Conservation (phyloP, 2,888 invertebrate genomes). For the Amorpha juglandis region DNA sequence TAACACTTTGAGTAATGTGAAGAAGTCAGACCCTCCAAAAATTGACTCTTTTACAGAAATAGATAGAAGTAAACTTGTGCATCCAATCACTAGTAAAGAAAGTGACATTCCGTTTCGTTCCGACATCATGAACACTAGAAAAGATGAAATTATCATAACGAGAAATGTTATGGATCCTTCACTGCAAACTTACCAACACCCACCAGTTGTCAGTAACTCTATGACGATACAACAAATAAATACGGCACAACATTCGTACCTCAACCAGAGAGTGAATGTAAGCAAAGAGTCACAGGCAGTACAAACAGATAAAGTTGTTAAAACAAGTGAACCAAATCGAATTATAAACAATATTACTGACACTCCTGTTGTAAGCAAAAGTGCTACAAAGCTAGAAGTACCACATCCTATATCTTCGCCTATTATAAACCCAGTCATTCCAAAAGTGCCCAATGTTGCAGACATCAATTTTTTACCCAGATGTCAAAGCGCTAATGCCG, state of each 20-base stretch:
- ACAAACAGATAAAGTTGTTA: constrained; percentile 73
- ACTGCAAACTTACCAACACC: constrained; percentile 65
- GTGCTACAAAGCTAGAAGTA: constrained; percentile 74
- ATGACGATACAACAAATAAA: constrained; percentile 78
- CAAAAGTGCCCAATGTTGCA: constrained; percentile 72
- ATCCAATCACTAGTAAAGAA: constrained; percentile 61
- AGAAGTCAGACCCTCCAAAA: constrained; percentile 67
- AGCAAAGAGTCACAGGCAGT: constrained; percentile 73
- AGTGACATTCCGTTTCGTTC: constrained; percentile 68
- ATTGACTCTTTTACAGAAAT: constrained; percentile 66
- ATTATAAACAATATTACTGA: constrained; percentile 61
- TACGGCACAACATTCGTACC: constrained; percentile 65
- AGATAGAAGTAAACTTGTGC: constrained; percentile 64
- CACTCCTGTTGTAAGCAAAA: constrained; percentile 67
- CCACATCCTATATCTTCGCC: constrained; percentile 80
- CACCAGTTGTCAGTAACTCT: constrained; percentile 66
- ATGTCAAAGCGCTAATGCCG: constrained; percentile 78
- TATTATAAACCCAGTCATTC: constrained; percentile 75
- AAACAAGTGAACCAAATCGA: constrained; percentile 64
- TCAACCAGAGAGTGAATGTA: constrained; percentile 66
- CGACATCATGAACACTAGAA: constrained; percentile 61
- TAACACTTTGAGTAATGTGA: constrained; percentile 46
- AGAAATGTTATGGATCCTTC: constrained; percentile 69
- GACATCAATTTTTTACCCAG: constrained; percentile 76
- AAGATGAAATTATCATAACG: constrained; percentile 74